Evolutionary conservation across 2,888 invertebrate genomes (phyloP).

Genomic region (Pseudanteris insignis): DNA sequence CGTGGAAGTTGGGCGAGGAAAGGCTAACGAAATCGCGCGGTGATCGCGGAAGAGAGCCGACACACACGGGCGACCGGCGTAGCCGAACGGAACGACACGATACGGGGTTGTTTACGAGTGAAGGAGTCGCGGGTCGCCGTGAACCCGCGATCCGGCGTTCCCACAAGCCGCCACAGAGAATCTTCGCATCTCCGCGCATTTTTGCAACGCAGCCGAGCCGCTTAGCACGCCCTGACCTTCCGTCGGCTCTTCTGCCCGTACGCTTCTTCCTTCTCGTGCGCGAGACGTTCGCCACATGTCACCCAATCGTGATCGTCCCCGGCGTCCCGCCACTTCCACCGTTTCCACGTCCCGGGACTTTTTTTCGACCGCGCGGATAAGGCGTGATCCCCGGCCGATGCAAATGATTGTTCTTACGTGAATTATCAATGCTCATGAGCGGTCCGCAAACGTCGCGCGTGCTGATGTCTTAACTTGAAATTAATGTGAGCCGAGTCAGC

Average conservation of each 20-base stretch:
- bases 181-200: constrained; percentile 39
- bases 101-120: constrained; percentile 48
- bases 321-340: constrained; percentile 4
- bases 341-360: not conserved
- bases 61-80: constrained; percentile 41
- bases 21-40: constrained; percentile 47
- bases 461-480: constrained; percentile 19
- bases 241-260: constrained; percentile 54
- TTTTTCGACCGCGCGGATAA: constrained; percentile 19
- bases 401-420: constrained; percentile 35
- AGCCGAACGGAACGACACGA: constrained; percentile 43
- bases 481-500: no score
- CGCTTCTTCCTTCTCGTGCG: constrained; percentile 43
- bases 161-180: constrained; percentile 42
- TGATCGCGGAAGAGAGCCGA: constrained; percentile 47
- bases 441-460: not conserved
- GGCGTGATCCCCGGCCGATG: constrained; percentile 37
- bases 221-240: constrained; percentile 44
- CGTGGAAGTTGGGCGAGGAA: constrained; percentile 21
- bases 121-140: constrained; percentile 45
- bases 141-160: constrained; percentile 38
- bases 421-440: constrained; percentile 20
- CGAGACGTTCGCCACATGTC: constrained; percentile 56
- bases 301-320: constrained; percentile 59
- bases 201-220: constrained; percentile 25